These are phyloP conservation scores for Branchipolynoe longqiensis DNA, from an alignment of 2,888 invertebrate genomes.

Conservation along the genomic window DNA sequence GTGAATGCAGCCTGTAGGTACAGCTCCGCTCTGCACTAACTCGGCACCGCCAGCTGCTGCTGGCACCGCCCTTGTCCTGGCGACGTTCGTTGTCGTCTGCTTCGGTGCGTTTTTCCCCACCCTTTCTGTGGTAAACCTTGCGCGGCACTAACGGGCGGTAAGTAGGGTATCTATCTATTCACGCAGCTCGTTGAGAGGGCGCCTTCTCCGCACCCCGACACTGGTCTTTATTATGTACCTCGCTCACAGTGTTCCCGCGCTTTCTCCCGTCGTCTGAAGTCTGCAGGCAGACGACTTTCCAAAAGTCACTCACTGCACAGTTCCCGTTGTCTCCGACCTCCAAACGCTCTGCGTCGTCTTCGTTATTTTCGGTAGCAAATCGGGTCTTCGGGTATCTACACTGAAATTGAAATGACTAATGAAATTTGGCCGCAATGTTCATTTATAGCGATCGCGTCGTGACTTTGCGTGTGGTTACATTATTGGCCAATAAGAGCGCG, in stretches of 20 bases:
- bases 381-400: constrained; percentile 61
- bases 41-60: not conserved
- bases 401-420: constrained; percentile 62
- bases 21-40: constrained; percentile 1
- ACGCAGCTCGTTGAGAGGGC: constrained; percentile 1
- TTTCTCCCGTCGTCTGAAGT: too few species aligned
- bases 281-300: too few species aligned
- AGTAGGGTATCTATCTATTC: constrained; percentile 44
- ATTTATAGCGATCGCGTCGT: constrained; percentile 53
- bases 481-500: constrained; percentile 59
- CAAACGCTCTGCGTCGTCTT: constrained; percentile 4
- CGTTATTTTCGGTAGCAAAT: constrained; percentile 56
- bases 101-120: not conserved
- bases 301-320: not conserved
- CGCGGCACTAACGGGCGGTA: constrained; percentile 24
- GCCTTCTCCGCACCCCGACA: constrained; percentile 3
- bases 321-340: not conserved
- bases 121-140: constrained; percentile 30
- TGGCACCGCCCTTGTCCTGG: not conserved
- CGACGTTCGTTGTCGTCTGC: not conserved
- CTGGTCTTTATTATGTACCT: constrained; percentile 2
- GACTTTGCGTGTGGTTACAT: constrained; percentile 55
- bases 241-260: constrained; percentile 4
- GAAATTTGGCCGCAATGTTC: constrained; percentile 60
- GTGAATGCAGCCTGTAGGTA: too few species aligned